Conservation (phyloP, 2,888 invertebrate genomes). For the Lepidochitona cinerea region DNA sequence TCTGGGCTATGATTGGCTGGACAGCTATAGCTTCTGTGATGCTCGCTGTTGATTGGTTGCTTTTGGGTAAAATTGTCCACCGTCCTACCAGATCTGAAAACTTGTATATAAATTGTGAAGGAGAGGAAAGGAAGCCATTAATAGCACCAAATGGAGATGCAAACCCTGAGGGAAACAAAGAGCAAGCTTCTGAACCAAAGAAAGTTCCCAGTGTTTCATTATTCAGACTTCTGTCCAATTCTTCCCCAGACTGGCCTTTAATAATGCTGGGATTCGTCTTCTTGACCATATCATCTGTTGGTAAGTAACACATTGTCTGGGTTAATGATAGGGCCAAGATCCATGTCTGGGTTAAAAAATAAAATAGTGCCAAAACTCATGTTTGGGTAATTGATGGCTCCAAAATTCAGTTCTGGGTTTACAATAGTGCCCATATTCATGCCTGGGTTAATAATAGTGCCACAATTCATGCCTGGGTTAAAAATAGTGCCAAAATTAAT, state of each 20-base stretch:
- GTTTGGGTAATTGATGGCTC: no score
- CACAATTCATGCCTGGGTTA: no score
- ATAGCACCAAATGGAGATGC: background rate
- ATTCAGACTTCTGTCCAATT: slow-evolving; percentile 43
- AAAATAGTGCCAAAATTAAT: no score
- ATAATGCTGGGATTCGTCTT: slow-evolving; percentile 42
- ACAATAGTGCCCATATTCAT: no score
- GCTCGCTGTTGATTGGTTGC: slow-evolving; percentile 32
- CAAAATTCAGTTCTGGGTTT: no score
- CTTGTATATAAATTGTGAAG: background rate
- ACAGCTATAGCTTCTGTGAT: slow-evolving; percentile 31
- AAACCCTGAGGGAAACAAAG: slow-evolving; percentile 20
- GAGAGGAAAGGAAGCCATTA: background rate
- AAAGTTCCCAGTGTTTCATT: slow-evolving; percentile 34
- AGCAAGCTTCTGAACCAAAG: slow-evolving; percentile 12
- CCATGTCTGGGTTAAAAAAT: no score
- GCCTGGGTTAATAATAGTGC: no score
- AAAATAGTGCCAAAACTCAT: no score
- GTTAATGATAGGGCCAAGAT: no score
- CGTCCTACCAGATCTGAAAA: background rate
- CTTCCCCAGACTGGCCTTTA: slow-evolving; percentile 44
- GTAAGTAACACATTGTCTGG: no score
- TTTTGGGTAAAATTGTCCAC: slow-evolving; percentile 18
- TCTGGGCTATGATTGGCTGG: no score
- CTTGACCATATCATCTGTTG: slow-evolving; percentile 40